Percentiles rank a stretch among this genome's conserved stretches.
Conservation (phyloP, 2,797 vertebrate species). For the Periparus ater region DNA sequence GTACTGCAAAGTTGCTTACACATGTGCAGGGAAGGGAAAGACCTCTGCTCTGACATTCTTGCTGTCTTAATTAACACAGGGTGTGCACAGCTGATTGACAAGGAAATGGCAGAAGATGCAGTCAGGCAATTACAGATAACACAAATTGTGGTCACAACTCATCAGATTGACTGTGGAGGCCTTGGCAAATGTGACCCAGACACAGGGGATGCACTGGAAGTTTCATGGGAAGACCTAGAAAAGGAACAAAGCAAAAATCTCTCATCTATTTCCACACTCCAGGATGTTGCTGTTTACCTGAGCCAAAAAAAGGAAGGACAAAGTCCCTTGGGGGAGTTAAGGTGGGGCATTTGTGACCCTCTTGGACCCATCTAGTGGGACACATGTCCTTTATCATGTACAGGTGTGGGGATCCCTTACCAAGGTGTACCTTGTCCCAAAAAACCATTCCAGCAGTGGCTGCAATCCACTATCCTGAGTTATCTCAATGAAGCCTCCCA, state of each 20-base stretch:
- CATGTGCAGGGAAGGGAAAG: background rate
- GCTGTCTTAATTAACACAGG: background rate
- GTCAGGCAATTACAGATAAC: background rate
- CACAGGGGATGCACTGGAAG: background rate
- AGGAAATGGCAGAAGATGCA: background rate
- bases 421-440: background rate
- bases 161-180: background rate
- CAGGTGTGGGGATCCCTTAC: background rate
- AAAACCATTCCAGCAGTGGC: background rate
- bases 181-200: background rate
- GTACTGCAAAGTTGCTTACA: background rate
- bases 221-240: background rate
- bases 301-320: background rate
- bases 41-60: background rate
- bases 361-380: background rate
- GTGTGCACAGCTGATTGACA: background rate
- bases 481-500: background rate
- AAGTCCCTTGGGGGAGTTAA: background rate
- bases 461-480: background rate
- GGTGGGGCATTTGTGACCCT: background rate
- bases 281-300: background rate
- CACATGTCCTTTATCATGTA: fast-evolving
- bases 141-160: background rate
- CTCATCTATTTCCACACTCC: background rate
- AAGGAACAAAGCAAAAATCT: background rate